Evolutionary conservation across 2,113 vertebrate genomes (phyloP).

Genomic region (Ranitomeya variabilis): DNA sequence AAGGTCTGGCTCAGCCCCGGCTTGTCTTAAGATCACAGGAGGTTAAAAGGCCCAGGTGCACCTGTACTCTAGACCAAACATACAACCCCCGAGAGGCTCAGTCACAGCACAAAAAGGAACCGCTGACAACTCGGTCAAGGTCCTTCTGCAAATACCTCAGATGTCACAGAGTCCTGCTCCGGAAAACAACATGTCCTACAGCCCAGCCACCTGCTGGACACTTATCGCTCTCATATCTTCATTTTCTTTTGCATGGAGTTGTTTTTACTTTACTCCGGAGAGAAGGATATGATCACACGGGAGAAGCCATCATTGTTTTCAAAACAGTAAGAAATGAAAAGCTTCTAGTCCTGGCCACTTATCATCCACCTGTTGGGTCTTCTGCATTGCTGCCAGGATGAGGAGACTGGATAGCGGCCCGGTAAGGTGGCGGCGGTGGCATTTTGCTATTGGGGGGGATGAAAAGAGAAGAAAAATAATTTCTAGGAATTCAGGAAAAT

Average conservation of each 20-base stretch:
- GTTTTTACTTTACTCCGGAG: neutral
- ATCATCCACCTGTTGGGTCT: constrained; percentile 20
- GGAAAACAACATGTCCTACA: constrained; percentile 7
- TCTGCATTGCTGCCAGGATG: neutral
- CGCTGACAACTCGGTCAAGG: constrained; percentile 41
- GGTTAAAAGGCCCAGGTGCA: constrained; percentile 74
- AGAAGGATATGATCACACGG: constrained; percentile 6
- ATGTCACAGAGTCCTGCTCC: neutral
- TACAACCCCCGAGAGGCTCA: constrained; percentile 56
- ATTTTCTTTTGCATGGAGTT: neutral
- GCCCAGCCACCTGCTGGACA: constrained; percentile 40
- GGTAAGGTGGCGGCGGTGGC: neutral
- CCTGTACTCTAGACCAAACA: constrained; percentile 76
- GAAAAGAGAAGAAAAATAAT: neutral
- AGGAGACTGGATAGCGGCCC: neutral
- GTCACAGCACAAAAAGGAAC: constrained; percentile 20
- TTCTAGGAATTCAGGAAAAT: neutral
- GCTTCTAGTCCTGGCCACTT: neutral
- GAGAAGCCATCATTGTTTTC: constrained; percentile 32
- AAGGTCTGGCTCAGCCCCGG: constrained; percentile 8
- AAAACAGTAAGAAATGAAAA: constrained; percentile 20
- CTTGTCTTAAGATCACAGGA: constrained; percentile 55
- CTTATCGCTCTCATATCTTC: neutral
- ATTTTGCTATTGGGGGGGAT: neutral
- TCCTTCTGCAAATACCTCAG: constrained; percentile 8